Evolutionary conservation across 1,140 invertebrate species (phyloP).

Genomic region (Brachionus sp.): DNA sequence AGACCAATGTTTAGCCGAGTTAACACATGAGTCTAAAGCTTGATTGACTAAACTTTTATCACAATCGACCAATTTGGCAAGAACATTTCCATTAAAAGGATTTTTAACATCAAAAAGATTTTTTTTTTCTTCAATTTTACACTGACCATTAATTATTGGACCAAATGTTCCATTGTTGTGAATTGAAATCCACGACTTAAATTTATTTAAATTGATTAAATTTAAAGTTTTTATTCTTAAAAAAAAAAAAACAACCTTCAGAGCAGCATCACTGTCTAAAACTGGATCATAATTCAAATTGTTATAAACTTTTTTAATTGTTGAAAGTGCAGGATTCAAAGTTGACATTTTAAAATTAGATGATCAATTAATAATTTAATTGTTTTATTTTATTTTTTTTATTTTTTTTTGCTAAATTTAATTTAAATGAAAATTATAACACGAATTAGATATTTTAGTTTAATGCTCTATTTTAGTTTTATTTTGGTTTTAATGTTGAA

Average conservation of each 20-base stretch:
- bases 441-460: too few relatives aligned
- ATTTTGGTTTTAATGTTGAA: not conserved
- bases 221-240: not conserved
- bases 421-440: not conserved
- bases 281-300: slow-evolving; percentile 13
- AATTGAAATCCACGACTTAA: slow-evolving; percentile 57
- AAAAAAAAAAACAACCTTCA: not conserved
- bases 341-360: not conserved
- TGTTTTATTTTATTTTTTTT: not conserved
- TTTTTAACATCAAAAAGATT: slow-evolving; percentile 52
- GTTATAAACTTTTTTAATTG: not conserved
- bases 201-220: not conserved
- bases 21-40: slow-evolving; percentile 56
- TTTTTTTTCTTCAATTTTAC: slow-evolving; percentile 51
- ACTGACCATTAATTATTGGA: slow-evolving; percentile 58
- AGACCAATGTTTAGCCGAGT: slow-evolving; percentile 58
- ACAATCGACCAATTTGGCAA: slow-evolving; percentile 54
- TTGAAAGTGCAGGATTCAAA: not conserved
- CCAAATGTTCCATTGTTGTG: slow-evolving; percentile 55
- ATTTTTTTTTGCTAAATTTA: not conserved
- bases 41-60: slow-evolving; percentile 53
- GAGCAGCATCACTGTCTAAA: slow-evolving; percentile 2
- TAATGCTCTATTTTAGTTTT: not conserved
- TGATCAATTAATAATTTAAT: not conserved
- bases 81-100: slow-evolving; percentile 48